These are phyloP conservation scores for Naso thynnoides DNA, from an alignment of 2,797 vertebrate genomes.

Conservation along the genomic window DNA sequence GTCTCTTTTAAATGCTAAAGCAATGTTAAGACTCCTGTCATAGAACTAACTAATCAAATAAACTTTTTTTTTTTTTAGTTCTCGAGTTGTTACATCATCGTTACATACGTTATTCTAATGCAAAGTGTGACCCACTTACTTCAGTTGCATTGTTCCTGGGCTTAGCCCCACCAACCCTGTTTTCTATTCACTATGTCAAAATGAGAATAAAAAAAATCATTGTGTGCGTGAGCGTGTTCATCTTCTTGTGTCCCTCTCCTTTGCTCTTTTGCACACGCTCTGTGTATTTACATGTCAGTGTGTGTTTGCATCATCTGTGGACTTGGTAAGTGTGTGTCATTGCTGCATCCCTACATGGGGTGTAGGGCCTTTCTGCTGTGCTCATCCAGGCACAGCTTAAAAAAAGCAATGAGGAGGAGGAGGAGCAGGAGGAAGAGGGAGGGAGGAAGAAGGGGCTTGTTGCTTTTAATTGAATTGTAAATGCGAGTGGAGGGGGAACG, in stretches of 20 bases:
- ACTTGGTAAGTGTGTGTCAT: constrained; percentile 76
- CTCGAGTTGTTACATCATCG: constrained; percentile 71
- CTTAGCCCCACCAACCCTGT: constrained; percentile 69
- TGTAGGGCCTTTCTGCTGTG: constrained; percentile 73
- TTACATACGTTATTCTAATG: constrained; percentile 80
- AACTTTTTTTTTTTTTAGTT: constrained; percentile 36
- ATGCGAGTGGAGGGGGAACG: constrained; percentile 79
- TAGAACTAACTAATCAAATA: constrained; percentile 30
- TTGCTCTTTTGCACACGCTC: constrained; percentile 59
- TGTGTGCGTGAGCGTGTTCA: constrained; percentile 63
- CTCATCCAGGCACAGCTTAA: constrained; percentile 71
- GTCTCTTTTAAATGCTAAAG: neutral
- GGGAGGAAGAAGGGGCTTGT: constrained; percentile 79
- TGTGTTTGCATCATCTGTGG: constrained; percentile 70
- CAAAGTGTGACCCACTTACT: constrained; percentile 82
- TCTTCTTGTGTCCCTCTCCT: constrained; percentile 44
- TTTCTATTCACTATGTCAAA: constrained; percentile 74
- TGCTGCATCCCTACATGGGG: constrained; percentile 74
- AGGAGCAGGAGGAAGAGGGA: constrained; percentile 37
- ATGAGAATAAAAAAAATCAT: constrained; percentile 50
- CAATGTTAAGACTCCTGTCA: constrained; percentile 17
- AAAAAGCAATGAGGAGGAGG: constrained; percentile 58
- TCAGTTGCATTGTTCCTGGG: constrained; percentile 73
- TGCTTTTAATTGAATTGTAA: constrained; percentile 90
- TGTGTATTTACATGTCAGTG: constrained; percentile 72